Percentiles rank a stretch among this genome's conserved stretches.
Evolutionary conservation across 2,888 invertebrate genomes (phyloP).

Genomic region (Drosophila macrospina): DNA sequence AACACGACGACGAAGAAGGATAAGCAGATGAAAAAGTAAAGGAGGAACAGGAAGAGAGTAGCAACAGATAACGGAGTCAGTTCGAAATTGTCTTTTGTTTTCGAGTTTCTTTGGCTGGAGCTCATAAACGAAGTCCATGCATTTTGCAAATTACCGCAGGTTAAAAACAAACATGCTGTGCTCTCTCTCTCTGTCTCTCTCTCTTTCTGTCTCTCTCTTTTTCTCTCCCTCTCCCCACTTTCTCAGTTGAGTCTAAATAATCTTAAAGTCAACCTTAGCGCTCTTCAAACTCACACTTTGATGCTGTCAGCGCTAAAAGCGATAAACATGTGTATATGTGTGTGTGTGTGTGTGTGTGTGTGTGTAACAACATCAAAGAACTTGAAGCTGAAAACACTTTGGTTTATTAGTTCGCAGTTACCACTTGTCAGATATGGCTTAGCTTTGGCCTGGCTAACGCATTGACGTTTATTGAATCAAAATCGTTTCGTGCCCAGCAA

Average conservation of each 20-base stretch:
- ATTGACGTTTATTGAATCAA: conserved; percentile 79
- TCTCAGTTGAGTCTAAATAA: conserved; percentile 25
- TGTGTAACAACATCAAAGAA: conserved; percentile 44
- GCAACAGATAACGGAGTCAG: conserved; percentile 35
- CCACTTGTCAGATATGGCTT: conserved; percentile 36
- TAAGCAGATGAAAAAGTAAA: too few species aligned
- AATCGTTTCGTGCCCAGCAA: conserved; percentile 57
- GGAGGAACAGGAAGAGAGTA: too few species aligned
- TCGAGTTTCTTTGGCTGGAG: conserved; percentile 1
- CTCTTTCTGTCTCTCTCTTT: too few species aligned
- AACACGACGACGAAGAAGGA: too few species aligned
- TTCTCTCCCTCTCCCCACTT: too few species aligned
- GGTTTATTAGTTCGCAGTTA: conserved; percentile 69
- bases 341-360: neutral
- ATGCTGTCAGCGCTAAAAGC: neutral
- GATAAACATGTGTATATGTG: neutral
- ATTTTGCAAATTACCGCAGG: conserved; percentile 40
- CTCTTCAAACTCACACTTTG: conserved; percentile 2
- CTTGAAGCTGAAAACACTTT: conserved; percentile 60
- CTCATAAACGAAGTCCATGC: conserved; percentile 28
- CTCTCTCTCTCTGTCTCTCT: too few species aligned
- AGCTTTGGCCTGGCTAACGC: conserved; percentile 42
- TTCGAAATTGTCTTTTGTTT: conserved; percentile 18
- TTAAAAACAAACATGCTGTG: conserved; percentile 15
- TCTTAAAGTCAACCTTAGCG: conserved; percentile 43